Base-by-base conservation (phyloP, 2,797 vertebrate genomes). In the Oophaga sylvatica region DNA sequence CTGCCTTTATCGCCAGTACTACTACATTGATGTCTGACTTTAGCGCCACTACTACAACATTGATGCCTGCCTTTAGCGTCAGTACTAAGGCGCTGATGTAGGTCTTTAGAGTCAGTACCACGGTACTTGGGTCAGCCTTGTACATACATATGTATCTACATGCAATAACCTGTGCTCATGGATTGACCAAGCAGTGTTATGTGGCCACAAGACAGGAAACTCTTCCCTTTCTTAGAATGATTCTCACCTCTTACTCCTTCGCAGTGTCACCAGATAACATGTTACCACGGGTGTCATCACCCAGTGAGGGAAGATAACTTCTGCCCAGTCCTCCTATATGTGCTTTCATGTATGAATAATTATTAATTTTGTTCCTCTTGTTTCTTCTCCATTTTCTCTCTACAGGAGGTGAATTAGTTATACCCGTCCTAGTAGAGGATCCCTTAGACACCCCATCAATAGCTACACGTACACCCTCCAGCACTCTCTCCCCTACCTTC, bases 371-470 rank as follows among this genome's bases (percentile, higher is more conserved):
- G 31, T 56, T 73, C 81, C 73, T 82, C 88, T 26, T 92, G 6
- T 63, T 90, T 91, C 92, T 92, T 90, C 90, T 35, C 22, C 31
- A 17, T 62, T 80, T 96, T 94, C 92, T 91, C 91, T 95, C 94
- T 94, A 92, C 95, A 99, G 98, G 98, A 99, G 98, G 97, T 97
- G 98, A 99, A 95, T 96, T 99, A 99, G 97, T 99, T 94, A 96
- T 98, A 93, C 98, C 98, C 93, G 94, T 99, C 93, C 96, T 99
- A 96, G 96, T 98, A 94, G 97, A 99, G 97, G 98, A 99, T 93
- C 97, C 98, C 95, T 95, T 99, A 98, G 97, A 97, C 95, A 97
- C 95, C 95, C 97, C 97, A 95, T 96, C 97, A 96, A 95, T 98
- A 95, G 97, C 96, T 96, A 97, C 97, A 96, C 97, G 95, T 96